A percentile compares a stretch with the other conserved stretches of the same genome.
Conservation (phyloP, 1,140 invertebrate genomes). For the Drosophila simulans region DNA sequence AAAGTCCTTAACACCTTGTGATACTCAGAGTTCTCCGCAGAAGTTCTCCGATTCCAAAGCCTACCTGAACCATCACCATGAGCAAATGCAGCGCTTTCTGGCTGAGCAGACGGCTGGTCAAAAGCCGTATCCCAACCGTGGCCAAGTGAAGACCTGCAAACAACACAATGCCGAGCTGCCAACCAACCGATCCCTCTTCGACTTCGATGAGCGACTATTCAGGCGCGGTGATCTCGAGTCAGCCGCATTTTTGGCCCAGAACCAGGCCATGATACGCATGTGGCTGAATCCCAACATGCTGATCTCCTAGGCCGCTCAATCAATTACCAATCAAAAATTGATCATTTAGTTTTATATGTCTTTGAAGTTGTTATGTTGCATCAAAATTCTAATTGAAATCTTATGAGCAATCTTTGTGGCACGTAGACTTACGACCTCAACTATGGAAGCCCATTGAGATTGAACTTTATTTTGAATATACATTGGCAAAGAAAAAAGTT, state of each 20-base stretch:
- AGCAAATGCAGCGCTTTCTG: constrained; percentile 38
- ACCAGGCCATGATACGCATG: constrained; percentile 50
- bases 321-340: constrained; percentile 10
- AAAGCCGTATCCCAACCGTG: constrained; percentile 18
- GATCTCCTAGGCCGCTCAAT: constrained; percentile 29
- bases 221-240: constrained; percentile 46
- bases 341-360: constrained; percentile 25
- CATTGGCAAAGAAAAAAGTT: constrained; percentile 6
- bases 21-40: not conserved
- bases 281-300: constrained; percentile 52
- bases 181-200: constrained; percentile 23
- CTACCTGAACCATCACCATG: constrained; percentile 49
- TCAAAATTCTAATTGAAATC: constrained; percentile 7
- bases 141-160: constrained; percentile 1
- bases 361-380: constrained; percentile 7
- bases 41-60: constrained; percentile 18
- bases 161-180: not conserved
- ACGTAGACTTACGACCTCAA: not conserved
- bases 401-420: not conserved
- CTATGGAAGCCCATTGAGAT: not conserved
- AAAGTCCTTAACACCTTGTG: no score
- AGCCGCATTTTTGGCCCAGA: constrained; percentile 53
- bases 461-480: not conserved
- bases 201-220: constrained; percentile 43
- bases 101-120: constrained; percentile 12